Percentiles rank a stretch among this genome's conserved stretches.
Evolutionary conservation across 2,797 vertebrate genomes (phyloP).

Genomic region (Pteropus rufus): DNA sequence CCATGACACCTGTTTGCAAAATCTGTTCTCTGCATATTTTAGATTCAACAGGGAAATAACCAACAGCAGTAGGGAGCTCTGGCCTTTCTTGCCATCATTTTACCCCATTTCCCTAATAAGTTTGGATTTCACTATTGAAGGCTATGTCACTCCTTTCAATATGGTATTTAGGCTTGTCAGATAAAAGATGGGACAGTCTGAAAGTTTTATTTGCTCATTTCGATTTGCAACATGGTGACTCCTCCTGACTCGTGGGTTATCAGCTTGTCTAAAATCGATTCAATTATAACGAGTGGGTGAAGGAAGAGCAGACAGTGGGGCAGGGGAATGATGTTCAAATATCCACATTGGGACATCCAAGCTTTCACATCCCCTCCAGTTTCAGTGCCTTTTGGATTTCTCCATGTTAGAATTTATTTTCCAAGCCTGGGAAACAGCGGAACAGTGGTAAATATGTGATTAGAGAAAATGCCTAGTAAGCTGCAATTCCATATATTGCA

Average conservation of each 20-base stretch:
- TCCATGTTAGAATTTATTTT: conserved; percentile 6
- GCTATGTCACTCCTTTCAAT: conserved; percentile 31
- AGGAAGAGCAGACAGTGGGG: background rate
- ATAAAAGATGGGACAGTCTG: background rate
- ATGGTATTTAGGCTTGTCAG: conserved; percentile 49
- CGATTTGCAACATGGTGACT: fast-evolving
- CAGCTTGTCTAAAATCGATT: background rate
- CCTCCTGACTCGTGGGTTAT: background rate
- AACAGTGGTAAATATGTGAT: background rate
- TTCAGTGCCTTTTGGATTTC: background rate
- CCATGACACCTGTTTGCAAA: background rate
- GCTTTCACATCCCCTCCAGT: background rate
- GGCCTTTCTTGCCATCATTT: background rate
- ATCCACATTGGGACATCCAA: background rate
- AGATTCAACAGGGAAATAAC: background rate
- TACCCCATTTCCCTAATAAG: conserved; percentile 51
- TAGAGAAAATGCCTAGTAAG: conserved; percentile 57
- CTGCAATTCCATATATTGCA: conserved; percentile 44
- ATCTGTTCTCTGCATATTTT: background rate
- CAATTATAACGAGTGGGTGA: background rate
- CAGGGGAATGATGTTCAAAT: background rate
- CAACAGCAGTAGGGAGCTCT: background rate
- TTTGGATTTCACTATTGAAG: conserved; percentile 61
- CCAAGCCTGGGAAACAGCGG: background rate
- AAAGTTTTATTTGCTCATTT: background rate